phyloP scores from a whole-genome alignment of 1,140 invertebrate species.

The Brachionus angularis region DNA sequence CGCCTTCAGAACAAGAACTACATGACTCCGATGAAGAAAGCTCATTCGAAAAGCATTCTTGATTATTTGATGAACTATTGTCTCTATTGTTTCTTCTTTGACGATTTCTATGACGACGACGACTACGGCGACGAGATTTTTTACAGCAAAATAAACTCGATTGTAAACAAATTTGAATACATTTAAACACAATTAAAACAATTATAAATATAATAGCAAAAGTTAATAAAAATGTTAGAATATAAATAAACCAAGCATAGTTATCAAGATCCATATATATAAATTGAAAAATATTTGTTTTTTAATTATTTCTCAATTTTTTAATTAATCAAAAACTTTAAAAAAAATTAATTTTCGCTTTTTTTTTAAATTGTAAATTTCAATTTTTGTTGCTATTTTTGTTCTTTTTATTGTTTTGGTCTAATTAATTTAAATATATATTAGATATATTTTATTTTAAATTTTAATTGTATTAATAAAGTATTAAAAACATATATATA shows the following conservation, averaged over 20 bases:
- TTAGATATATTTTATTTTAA: too few species aligned
- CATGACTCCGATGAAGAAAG: background rate
- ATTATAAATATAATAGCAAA: background rate
- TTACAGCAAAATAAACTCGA: slow-evolving; percentile 30
- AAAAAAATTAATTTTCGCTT: background rate
- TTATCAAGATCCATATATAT: slow-evolving; percentile 15
- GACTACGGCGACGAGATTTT: background rate
- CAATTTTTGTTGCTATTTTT: too few species aligned
- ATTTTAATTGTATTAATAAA: too few species aligned
- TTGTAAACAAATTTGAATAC: slow-evolving; percentile 10
- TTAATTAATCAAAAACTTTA: slow-evolving; percentile 4
- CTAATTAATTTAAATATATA: too few species aligned
- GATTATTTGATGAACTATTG: background rate
- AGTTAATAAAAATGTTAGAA: background rate
- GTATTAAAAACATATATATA: too few species aligned
- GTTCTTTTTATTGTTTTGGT: too few species aligned
- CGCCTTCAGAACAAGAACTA: slow-evolving; percentile 3
- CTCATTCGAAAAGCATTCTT: slow-evolving; percentile 27
- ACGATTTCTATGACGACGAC: background rate
- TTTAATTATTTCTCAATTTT: background rate
- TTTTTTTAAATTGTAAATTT: too few species aligned
- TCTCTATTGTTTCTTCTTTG: too few species aligned
- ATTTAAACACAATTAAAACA: slow-evolving; percentile 6
- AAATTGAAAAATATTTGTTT: background rate
- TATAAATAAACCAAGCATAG: slow-evolving; percentile 24